phyloP scores from a whole-genome alignment of 2,888 invertebrate species.

The Trissolcus brochymenae region DNA sequence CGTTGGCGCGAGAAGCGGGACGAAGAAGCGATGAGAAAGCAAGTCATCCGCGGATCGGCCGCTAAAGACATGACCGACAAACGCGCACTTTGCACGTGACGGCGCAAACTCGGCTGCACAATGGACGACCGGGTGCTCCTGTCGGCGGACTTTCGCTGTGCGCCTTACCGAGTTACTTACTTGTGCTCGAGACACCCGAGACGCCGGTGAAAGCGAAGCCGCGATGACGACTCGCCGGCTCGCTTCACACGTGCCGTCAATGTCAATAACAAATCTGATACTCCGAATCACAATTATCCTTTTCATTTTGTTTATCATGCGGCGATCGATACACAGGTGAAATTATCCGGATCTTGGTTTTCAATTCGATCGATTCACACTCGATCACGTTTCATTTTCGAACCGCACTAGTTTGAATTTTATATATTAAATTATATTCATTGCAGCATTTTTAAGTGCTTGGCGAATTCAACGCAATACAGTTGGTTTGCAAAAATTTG shows the following conservation, averaged over 20 bases:
- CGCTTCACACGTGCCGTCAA: conserved; percentile 37
- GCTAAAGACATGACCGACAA: conserved; percentile 53
- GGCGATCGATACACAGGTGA: background rate
- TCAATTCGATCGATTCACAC: background rate
- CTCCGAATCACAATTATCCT: background rate
- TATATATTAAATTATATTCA: too few species aligned
- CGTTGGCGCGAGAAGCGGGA: conserved; percentile 54
- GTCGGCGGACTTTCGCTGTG: conserved; percentile 45
- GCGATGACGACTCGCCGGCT: conserved; percentile 21
- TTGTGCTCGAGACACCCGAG: conserved; percentile 30
- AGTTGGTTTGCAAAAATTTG: too few species aligned
- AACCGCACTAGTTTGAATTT: background rate
- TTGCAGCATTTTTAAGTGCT: too few species aligned
- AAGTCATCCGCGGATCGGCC: conserved; percentile 33
- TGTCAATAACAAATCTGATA: conserved; percentile 41
- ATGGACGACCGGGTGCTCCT: conserved; percentile 31
- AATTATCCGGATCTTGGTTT: background rate
- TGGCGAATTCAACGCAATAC: too few species aligned
- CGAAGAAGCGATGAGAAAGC: conserved; percentile 55
- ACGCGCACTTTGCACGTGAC: conserved; percentile 44
- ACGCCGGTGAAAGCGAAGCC: conserved; percentile 49
- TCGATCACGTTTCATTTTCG: background rate
- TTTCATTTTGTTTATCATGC: background rate
- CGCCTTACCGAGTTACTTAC: conserved; percentile 52
- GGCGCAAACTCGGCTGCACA: conserved; percentile 30